Percentiles rank a stretch among this genome's conserved stretches.
Evolutionary conservation across 2,113 vertebrate species (phyloP).

Genomic region (Embiotoca jacksoni): DNA sequence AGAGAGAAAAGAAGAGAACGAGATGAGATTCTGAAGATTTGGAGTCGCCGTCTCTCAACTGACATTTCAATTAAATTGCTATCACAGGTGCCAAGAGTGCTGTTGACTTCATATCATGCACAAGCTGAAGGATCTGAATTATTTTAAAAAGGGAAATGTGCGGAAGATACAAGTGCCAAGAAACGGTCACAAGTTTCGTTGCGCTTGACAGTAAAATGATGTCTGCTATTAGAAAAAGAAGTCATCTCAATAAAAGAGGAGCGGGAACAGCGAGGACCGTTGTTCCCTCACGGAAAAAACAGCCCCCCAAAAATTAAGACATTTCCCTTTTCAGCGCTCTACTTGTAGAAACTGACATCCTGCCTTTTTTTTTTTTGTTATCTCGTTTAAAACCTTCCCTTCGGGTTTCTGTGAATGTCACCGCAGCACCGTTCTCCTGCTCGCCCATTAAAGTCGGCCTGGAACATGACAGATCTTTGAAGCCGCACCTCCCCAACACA

Average conservation of each 20-base stretch:
- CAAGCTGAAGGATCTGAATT: slow-evolving; percentile 56
- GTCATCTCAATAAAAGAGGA: neutral
- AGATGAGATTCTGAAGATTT: slow-evolving; percentile 51
- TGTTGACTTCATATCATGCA: slow-evolving; percentile 72
- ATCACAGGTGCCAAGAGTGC: slow-evolving; percentile 65
- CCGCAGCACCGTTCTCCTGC: slow-evolving; percentile 24
- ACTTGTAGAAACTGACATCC: slow-evolving; percentile 7
- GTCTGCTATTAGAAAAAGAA: slow-evolving; percentile 20
- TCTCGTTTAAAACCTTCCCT: slow-evolving; percentile 26
- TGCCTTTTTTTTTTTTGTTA: slow-evolving; percentile 3
- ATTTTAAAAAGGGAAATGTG: slow-evolving; percentile 51
- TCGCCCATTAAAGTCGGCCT: slow-evolving; percentile 52
- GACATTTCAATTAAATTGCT: slow-evolving; percentile 81
- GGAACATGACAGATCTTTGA: slow-evolving; percentile 70
- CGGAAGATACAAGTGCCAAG: slow-evolving; percentile 26
- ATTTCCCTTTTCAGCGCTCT: slow-evolving; percentile 6
- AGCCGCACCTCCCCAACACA: slow-evolving; percentile 19
- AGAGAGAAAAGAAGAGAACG: neutral
- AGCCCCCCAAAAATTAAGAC: neutral
- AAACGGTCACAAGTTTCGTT: slow-evolving; percentile 31
- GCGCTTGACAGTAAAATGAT: slow-evolving; percentile 24
- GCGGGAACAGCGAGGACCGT: neutral
- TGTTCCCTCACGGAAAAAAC: slow-evolving; percentile 14
- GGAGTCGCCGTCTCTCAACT: slow-evolving; percentile 53
- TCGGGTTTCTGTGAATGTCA: slow-evolving; percentile 48